These are phyloP conservation scores for Margarornis squamiger DNA, from an alignment of 2,797 vertebrate species.

Conservation along the genomic window DNA sequence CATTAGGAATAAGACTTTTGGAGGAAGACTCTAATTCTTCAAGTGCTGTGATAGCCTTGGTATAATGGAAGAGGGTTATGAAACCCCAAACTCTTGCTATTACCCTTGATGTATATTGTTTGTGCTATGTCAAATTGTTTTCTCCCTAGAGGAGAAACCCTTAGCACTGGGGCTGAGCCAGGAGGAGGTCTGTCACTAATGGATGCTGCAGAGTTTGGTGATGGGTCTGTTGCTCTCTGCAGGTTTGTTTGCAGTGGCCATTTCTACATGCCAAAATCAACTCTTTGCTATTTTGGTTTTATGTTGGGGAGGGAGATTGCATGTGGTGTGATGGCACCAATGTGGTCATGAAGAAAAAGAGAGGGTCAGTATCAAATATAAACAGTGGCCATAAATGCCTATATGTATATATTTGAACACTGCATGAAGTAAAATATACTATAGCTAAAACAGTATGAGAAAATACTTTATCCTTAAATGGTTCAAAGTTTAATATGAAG, in stretches of 20 bases:
- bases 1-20: background rate
- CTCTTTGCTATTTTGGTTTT: background rate
- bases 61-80: background rate
- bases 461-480: background rate
- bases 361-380: background rate
- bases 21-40: background rate
- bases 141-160: background rate
- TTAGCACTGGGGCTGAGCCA: fast-evolving
- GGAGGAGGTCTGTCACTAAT: background rate
- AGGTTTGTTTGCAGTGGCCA: background rate
- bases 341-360: background rate
- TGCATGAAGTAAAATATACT: background rate
- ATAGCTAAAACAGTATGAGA: background rate
- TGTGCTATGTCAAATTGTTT: background rate
- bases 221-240: background rate
- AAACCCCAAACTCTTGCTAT: background rate
- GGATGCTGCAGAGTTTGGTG: background rate
- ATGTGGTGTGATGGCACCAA: fast-evolving
- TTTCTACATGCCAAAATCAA: background rate
- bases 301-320: background rate
- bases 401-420: background rate
- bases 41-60: background rate
- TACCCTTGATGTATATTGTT: background rate
- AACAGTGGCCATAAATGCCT: background rate
- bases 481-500: background rate